Percentiles rank a stretch among this genome's conserved stretches.
phyloP scores from a whole-genome alignment of 2,888 invertebrate genomes.

The Lycocerus yunnanus region DNA sequence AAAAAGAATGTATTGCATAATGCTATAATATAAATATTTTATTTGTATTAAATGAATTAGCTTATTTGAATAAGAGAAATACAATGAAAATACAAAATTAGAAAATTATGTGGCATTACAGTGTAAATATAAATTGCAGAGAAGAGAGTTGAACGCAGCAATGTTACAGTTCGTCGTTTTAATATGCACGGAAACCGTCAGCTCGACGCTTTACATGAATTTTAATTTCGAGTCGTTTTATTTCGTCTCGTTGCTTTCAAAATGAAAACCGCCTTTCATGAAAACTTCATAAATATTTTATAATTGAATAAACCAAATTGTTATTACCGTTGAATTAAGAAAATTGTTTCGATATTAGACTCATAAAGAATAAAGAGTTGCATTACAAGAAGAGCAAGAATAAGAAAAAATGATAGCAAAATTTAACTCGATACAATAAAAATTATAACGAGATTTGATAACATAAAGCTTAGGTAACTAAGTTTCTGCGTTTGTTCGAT shows the following conservation, averaged over 20 bases:
- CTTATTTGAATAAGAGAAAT: conserved; percentile 27
- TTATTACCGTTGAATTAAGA: conserved; percentile 37
- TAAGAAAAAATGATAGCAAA: conserved; percentile 6
- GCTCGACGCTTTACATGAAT: conserved; percentile 45
- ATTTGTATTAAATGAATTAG: conserved; percentile 21
- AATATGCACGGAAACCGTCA: conserved; percentile 43
- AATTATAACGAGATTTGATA: conserved; percentile 32
- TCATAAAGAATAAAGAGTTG: conserved; percentile 2
- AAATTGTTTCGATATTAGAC: conserved; percentile 32
- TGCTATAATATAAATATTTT: conserved; percentile 13
- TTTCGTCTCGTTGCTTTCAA: conserved; percentile 36
- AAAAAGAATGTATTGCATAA: background rate
- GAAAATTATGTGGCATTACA: conserved; percentile 30
- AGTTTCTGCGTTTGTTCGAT: conserved; percentile 32
- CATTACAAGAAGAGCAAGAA: background rate
- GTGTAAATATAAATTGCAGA: conserved; percentile 30
- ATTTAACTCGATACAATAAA: conserved; percentile 31
- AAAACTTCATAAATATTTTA: conserved; percentile 40
- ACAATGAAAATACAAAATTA: conserved; percentile 31
- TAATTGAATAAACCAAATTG: conserved; percentile 39
- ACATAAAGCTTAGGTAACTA: conserved; percentile 34
- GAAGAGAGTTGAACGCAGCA: conserved; percentile 29
- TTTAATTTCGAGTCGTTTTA: conserved; percentile 46
- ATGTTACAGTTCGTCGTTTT: conserved; percentile 35
- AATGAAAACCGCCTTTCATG: conserved; percentile 37